These are phyloP conservation scores for Macrophya annulata DNA, from an alignment of 2,888 invertebrate genomes.

Conservation along the genomic window DNA sequence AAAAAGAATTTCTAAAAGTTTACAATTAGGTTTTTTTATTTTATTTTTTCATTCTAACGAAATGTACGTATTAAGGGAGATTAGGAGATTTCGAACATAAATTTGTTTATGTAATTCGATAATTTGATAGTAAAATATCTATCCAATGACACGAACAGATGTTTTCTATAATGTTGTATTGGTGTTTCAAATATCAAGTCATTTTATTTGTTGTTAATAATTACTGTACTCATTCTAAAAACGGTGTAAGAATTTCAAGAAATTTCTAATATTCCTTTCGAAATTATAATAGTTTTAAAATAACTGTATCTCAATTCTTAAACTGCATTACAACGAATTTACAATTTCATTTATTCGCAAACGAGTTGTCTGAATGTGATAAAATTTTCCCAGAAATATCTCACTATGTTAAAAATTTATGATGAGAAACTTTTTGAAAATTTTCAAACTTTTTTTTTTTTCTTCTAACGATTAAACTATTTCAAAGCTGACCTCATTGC, in stretches of 20 bases:
- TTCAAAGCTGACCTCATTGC: neutral
- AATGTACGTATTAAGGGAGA: neutral
- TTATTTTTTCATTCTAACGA: neutral
- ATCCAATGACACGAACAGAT: neutral
- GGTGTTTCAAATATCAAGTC: neutral
- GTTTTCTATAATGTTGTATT: neutral
- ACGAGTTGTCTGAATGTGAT: neutral
- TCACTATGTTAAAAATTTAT: neutral
- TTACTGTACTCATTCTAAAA: neutral
- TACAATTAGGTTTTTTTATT: neutral
- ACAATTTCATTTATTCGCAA: neutral
- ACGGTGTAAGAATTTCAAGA: neutral
- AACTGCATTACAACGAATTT: neutral
- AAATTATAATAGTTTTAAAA: neutral
- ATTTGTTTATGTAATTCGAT: neutral
- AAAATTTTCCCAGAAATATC: neutral
- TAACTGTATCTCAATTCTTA: neutral
- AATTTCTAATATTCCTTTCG: neutral
- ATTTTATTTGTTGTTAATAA: neutral
- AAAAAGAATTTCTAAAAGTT: neutral
- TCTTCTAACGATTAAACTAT: neutral
- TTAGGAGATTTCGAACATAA: neutral
- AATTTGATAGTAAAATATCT: neutral
- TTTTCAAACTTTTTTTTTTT: neutral
- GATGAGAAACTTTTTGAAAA: slow-evolving; percentile 1